Percentiles rank a stretch among this genome's conserved stretches.
Conservation (phyloP, 2,797 vertebrate species). For the Sebastes oblongus region DNA sequence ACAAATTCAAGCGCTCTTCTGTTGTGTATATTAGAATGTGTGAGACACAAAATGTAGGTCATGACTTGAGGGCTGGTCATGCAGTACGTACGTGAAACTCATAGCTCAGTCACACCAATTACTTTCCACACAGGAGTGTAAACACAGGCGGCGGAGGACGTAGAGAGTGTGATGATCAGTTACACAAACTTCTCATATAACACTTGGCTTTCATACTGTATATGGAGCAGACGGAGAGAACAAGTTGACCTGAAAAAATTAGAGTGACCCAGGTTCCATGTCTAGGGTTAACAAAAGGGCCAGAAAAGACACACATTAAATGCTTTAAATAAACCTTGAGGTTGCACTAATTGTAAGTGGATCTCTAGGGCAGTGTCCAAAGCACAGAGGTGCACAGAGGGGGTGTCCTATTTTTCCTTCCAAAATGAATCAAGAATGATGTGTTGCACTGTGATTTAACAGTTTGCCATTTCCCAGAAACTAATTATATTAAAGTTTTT, state of each 20-base stretch:
- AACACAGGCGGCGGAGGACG: fast-evolving
- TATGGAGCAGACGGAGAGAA: not conserved
- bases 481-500: not conserved
- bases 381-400: not conserved
- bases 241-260: not conserved
- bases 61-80: not conserved
- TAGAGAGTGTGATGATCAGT: not conserved
- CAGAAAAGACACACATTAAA: not conserved
- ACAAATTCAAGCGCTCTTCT: not conserved
- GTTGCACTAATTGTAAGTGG: not conserved
- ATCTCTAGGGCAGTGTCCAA: not conserved
- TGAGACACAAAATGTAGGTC: not conserved
- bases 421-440: not conserved
- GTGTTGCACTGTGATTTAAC: not conserved
- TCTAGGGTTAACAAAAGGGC: not conserved
- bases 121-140: not conserved
- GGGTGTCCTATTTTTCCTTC: not conserved
- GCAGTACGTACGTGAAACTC: not conserved
- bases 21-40: not conserved
- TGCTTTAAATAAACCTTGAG: not conserved
- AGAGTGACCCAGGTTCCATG: not conserved
- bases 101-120: not conserved
- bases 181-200: slow-evolving; percentile 7
- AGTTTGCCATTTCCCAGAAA: not conserved
- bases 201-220: not conserved